Conservation (phyloP, 2,888 invertebrate species). For the Melangyna quadrimaculata region DNA sequence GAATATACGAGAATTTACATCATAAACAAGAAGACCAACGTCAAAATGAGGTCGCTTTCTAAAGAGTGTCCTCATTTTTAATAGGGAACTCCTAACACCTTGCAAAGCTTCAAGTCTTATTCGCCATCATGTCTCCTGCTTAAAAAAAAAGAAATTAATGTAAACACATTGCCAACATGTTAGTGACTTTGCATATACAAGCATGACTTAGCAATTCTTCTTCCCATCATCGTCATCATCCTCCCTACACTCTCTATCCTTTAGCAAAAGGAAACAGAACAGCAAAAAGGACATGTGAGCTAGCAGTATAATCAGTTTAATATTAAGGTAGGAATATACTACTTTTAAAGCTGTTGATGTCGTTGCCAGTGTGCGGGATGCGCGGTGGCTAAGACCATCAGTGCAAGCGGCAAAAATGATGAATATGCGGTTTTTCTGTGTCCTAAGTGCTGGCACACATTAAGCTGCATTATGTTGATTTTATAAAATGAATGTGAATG, state of each 20-base stretch:
- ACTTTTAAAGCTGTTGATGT: background rate
- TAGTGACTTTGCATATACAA: slow-evolving; percentile 32
- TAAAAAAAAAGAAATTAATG: slow-evolving; percentile 30
- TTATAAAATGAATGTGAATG: background rate
- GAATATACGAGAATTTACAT: slow-evolving; percentile 19
- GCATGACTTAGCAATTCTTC: slow-evolving; percentile 4
- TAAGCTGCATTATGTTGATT: slow-evolving; percentile 20
- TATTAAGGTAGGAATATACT: background rate
- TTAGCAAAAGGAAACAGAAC: slow-evolving; percentile 7
- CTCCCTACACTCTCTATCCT: no score
- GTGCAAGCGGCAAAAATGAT: slow-evolving; percentile 22
- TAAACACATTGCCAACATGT: slow-evolving; percentile 34
- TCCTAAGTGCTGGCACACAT: slow-evolving; percentile 4
- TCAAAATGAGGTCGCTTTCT: slow-evolving; percentile 26
- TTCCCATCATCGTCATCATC: background rate
- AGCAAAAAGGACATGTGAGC: slow-evolving; percentile 36
- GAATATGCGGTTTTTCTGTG: slow-evolving; percentile 13
- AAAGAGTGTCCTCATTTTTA: background rate
- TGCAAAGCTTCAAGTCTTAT: background rate
- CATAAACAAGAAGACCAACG: slow-evolving; percentile 4
- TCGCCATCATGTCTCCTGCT: slow-evolving; percentile 17
- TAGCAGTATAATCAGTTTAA: slow-evolving; percentile 20
- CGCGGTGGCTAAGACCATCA: slow-evolving; percentile 35
- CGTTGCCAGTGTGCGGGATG: background rate
- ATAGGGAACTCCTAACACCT: background rate